These are phyloP conservation scores for Orchestia grillus DNA, from an alignment of 1,140 invertebrate genomes.

Conservation along the genomic window DNA sequence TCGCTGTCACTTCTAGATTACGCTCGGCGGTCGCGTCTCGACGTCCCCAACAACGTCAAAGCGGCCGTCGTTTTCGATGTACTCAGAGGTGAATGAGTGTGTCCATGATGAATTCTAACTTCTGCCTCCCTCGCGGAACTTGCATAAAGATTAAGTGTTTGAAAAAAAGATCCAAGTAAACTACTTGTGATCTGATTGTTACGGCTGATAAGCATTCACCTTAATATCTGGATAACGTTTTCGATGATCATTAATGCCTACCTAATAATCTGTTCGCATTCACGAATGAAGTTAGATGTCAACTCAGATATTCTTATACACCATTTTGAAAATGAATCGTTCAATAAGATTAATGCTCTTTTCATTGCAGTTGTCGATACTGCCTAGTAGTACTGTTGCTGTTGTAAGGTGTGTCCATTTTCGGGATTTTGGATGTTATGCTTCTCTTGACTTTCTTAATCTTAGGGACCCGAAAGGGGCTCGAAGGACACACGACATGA, in stretches of 20 bases:
- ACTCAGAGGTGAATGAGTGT: not conserved
- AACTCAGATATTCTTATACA: not conserved
- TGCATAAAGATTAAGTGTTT: not conserved
- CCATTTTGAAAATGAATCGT: not conserved
- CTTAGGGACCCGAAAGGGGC: no score
- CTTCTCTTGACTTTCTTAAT: no score
- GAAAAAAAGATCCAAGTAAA: not conserved
- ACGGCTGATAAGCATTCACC: not conserved
- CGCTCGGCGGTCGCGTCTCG: not conserved
- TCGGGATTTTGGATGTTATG: no score
- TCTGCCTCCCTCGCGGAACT: not conserved
- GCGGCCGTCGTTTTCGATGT: slow-evolving; percentile 30
- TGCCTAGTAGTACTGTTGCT: no score
- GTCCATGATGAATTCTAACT: not conserved
- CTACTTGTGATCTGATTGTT: not conserved
- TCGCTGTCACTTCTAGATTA: slow-evolving; percentile 46
- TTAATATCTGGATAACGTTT: not conserved
- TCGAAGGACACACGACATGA: no score
- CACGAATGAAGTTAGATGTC: not conserved
- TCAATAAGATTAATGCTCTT: not conserved
- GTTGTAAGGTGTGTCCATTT: no score
- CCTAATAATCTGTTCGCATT: not conserved
- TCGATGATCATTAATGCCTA: not conserved
- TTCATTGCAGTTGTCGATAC: no score
- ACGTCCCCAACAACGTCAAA: slow-evolving; percentile 6